These are phyloP conservation scores for Leptestheria dahalacensis DNA, from an alignment of 1,140 invertebrate species.

Conservation along the genomic window DNA sequence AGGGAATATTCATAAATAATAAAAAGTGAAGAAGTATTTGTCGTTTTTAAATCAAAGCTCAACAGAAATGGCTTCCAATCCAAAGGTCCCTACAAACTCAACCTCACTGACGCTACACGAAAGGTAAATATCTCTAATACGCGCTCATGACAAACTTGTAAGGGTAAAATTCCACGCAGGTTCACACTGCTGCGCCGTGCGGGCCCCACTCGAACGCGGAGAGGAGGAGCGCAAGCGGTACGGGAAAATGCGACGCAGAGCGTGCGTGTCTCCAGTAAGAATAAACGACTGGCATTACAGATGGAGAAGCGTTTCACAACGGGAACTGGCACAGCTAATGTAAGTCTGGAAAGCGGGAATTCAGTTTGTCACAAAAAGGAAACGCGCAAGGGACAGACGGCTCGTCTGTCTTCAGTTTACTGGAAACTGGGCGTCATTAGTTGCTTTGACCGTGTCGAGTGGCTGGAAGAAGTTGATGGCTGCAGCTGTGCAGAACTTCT, in stretches of 20 bases:
- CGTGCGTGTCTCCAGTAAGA: neutral
- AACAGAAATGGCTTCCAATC: neutral
- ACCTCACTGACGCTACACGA: slow-evolving; percentile 1
- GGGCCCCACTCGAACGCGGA: neutral
- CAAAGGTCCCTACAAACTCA: neutral
- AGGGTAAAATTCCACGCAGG: slow-evolving; percentile 14
- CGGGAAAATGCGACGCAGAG: neutral
- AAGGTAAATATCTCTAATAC: slow-evolving; percentile 1
- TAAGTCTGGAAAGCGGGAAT: too few species aligned
- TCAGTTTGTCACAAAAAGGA: too few species aligned
- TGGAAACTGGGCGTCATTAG: too few species aligned
- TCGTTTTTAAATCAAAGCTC: too few species aligned
- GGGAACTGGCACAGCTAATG: neutral
- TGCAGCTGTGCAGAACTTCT: too few species aligned
- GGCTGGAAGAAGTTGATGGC: too few species aligned
- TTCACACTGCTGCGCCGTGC: neutral
- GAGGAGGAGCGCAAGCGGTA: neutral
- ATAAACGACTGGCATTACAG: slow-evolving; percentile 1
- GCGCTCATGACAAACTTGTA: slow-evolving; percentile 30
- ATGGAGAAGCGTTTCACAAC: neutral
- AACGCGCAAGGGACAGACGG: too few species aligned
- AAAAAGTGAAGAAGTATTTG: too few species aligned
- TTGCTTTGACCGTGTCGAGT: too few species aligned
- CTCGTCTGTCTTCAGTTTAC: too few species aligned
- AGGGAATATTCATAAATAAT: too few species aligned